Percentiles rank a stretch among this genome's conserved stretches.
Conservation (phyloP, 2,888 invertebrate genomes). For the Dolichopus griseipennis region DNA sequence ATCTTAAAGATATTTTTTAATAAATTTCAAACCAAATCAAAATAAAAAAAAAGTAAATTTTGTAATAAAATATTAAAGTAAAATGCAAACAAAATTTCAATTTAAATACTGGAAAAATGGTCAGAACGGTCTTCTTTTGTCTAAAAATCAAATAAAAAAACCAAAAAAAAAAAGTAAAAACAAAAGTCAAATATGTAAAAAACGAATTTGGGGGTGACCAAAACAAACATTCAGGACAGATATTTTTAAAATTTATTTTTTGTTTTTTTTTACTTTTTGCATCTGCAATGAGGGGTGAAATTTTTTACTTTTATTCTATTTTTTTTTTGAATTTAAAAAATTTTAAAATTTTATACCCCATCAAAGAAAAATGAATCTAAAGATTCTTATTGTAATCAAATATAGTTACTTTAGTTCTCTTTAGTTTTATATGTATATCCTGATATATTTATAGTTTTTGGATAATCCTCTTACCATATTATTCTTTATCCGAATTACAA, state of each 20-base stretch:
- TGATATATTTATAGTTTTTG: too few relatives aligned
- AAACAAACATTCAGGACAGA: constrained; percentile 1
- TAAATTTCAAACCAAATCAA: too few relatives aligned
- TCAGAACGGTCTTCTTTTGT: too few relatives aligned
- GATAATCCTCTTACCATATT: too few relatives aligned
- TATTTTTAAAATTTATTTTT: not conserved
- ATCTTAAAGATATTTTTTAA: too few relatives aligned
- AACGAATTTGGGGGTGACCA: not conserved
- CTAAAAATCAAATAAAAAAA: too few relatives aligned
- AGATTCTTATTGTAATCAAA: not conserved
- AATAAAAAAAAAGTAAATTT: too few relatives aligned
- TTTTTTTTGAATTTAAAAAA: not conserved
- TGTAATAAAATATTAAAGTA: too few relatives aligned
- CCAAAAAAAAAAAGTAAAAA: not conserved
- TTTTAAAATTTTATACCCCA: constrained; percentile 5
- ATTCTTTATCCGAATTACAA: too few relatives aligned
- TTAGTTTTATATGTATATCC: too few relatives aligned
- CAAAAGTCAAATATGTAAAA: not conserved
- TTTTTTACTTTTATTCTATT: not conserved
- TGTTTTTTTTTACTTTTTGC: not conserved
- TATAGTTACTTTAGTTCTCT: not conserved
- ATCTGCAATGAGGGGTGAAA: not conserved
- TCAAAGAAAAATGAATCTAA: not conserved
- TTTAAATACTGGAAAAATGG: too few relatives aligned
- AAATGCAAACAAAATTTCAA: too few relatives aligned